These are phyloP conservation scores for Tinea semifulvella DNA, from an alignment of 2,888 invertebrate species.

Conservation along the genomic window DNA sequence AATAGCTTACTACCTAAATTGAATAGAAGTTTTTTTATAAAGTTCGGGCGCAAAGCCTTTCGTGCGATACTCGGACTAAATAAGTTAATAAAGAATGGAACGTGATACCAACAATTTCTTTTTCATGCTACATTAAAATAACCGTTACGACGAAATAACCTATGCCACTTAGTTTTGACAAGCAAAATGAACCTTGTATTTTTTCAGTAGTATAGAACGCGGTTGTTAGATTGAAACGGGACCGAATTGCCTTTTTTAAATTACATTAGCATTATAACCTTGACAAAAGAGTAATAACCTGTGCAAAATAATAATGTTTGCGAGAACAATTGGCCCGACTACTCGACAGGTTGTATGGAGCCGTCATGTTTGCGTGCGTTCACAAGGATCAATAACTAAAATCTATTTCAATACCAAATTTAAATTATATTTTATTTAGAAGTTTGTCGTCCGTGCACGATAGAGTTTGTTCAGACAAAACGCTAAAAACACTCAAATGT, in stretches of 20 bases:
- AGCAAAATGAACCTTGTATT: too few species aligned
- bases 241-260: background rate
- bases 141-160: background rate
- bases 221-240: constrained; percentile 1
- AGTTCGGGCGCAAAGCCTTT: too few species aligned
- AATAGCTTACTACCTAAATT: too few species aligned
- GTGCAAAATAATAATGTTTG: background rate
- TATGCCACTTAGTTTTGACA: too few species aligned
- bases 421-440: constrained; percentile 2
- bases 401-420: constrained; percentile 4
- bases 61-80: too few species aligned
- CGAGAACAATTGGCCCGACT: background rate
- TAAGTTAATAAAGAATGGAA: too few species aligned
- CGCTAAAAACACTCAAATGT: too few species aligned
- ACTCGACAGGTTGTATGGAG: background rate
- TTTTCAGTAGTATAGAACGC: background rate
- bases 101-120: background rate
- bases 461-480: too few species aligned
- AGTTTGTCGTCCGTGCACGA: too few species aligned
- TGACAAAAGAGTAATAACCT: background rate
- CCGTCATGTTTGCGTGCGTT: background rate
- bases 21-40: too few species aligned
- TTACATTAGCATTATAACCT: background rate
- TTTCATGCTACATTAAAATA: background rate
- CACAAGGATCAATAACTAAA: constrained; percentile 2